Base-by-base conservation (phyloP, 1,140 invertebrate species). In the Maniola jurtina region DNA sequence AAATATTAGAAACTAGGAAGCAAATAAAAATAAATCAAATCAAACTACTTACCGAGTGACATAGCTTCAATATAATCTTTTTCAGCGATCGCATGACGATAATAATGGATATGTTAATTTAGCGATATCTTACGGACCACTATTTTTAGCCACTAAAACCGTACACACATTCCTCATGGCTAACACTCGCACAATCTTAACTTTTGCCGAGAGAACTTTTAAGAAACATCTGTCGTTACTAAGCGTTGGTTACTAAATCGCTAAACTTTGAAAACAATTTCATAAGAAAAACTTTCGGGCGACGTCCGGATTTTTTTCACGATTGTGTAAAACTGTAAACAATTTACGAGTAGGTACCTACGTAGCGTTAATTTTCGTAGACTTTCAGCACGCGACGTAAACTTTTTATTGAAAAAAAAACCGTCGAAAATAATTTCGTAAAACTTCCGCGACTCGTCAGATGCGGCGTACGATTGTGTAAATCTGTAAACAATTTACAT, bases 11-110 rank as follows among this genome's bases (percentile, higher is more conserved):
- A 56, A 48, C 13, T 6, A 48, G 6, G 11, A n/a, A 48, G 47
- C 13, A 11, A 40, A 50, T 57, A 50, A 59, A 52, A 65, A 33
- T 14, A 40, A 42, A 42, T 58, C 58, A 35, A n/a, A 9, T n/a
- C 52, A 59, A 61, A 56, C 25, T 25, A 82, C 80, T 82, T 64
- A 84, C 80, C 60, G 36, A 61, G 34, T 69, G 68, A 68, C 75
- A 84, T 61, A 84, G 68, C 66, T 83, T 83, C 70, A 73, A 70
- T 55, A 80, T 68, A 71, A 79, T 66, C 66, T 80, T 82, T 67
- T 77, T 77, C 34, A 84, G 56, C 60, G 77, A 83, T 71, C 71
- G 72, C 82, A 81, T 79, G 25, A 13, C 35, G 45, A 68, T 63
- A 63, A 58, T 42, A 11, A 8, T 11, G 48, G 14, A 56, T 58